Evolutionary conservation across 2,888 invertebrate species (phyloP), one percentile per base, ranked within the genome.

Genomic region (Acronicta aceris): DNA sequence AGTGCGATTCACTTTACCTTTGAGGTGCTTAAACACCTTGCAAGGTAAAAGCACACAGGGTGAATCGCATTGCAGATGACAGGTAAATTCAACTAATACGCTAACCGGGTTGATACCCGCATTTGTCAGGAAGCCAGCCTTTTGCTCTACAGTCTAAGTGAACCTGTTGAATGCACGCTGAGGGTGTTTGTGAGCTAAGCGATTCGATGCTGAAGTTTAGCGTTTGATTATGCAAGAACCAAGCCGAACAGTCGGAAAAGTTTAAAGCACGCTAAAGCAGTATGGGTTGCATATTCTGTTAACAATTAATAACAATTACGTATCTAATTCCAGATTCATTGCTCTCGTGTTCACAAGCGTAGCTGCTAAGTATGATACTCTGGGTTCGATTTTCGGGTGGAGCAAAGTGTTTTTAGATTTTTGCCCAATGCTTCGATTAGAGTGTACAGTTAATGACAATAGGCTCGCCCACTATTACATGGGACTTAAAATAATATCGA

Each of bases 81-180:
- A 56, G 41, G 52, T 55, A 50, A 71, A 71, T 52, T 36, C 51
- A 25, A 51, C 41, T 54, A 65, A 59, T 51, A 40, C 13, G 43
- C 42, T 36, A 25, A 21, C 38, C 12, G 48, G 38, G 43, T 46
- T 27, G 33, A 8, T 42, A 52, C 30, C 13, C 16, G 46, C 12
- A 54, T 66, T 72, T 50, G 40, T 72, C 30, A 30, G 27, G 12
- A 33, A 16, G 43, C 52, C 40, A 16, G n/a, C 46, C 12, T 60
- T 67, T 51, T 49, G 43, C 43, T 47, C 43, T n/a, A n/a, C n/a
- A n/a, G n/a, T n/a, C n/a, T 58, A 6, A 42, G 59, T 56, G 13
- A 30, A 50, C 67, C 60, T 66, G 67, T 66, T 69, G 61, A 72
- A 69, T 61, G 53, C 61, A 58, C 38, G 9, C 30, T 27, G 5